Percentiles rank a stretch among this genome's conserved stretches.
Conservation (phyloP, 64 coral and sea anemone genomes). For the Stichodactyla mertensii region DNA sequence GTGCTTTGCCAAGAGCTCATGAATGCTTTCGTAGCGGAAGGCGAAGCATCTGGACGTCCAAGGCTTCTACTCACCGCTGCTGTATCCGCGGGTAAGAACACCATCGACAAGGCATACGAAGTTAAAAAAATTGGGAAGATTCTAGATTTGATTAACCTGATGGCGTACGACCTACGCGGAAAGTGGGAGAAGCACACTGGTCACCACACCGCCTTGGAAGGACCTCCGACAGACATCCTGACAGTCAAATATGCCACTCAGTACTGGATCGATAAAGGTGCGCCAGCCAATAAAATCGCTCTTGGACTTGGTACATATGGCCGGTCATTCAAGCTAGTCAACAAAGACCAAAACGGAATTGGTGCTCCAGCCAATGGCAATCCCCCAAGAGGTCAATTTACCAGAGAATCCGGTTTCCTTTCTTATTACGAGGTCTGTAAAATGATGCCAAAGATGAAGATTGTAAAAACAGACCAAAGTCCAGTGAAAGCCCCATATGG, state of each 20-base stretch:
- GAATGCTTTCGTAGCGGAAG: constrained; percentile 59
- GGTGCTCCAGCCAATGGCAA: constrained; percentile 22
- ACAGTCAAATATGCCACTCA: constrained; percentile 28
- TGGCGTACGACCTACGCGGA: constrained; percentile 49
- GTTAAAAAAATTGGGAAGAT: constrained; percentile 18
- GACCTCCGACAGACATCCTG: constrained; percentile 14
- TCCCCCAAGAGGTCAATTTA: constrained; percentile 25
- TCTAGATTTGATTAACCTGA: constrained; percentile 48
- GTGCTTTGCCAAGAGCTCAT: constrained; percentile 60
- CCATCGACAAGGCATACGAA: constrained; percentile 55
- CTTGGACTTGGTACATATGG: constrained; percentile 49
- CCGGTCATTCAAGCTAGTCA: constrained; percentile 36
- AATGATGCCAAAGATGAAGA: constrained; percentile 9
- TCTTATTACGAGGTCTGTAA: constrained; percentile 67
- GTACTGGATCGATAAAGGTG: constrained; percentile 59
- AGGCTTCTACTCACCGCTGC: constrained; percentile 73
- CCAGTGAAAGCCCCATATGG: constrained; percentile 39
- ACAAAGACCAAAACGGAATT: neutral
- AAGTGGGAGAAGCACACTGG: constrained; percentile 42
- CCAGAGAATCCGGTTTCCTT: constrained; percentile 41
- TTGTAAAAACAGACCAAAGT: constrained; percentile 6
- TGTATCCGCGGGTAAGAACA: constrained; percentile 51
- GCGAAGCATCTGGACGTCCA: constrained; percentile 3
- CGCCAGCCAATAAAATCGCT: constrained; percentile 58
- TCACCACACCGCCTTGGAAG: constrained; percentile 52